Conservation (phyloP, 2,113 vertebrate species). For the Eurystomus gularis region DNA sequence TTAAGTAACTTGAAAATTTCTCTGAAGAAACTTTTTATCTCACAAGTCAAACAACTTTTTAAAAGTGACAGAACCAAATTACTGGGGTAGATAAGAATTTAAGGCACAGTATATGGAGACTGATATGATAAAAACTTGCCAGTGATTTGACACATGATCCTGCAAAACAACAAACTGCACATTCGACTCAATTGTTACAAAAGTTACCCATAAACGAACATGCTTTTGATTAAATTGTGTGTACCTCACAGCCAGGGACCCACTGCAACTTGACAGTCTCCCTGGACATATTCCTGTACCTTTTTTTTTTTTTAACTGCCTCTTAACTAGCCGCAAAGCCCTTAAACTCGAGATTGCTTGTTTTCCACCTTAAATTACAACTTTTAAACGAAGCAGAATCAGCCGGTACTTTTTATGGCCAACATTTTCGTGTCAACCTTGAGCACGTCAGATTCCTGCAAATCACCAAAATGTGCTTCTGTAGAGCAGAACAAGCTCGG, state of each 20-base stretch:
- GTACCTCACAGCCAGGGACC: no score
- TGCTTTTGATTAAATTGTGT: neutral
- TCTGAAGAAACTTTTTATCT: neutral
- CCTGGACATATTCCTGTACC: no score
- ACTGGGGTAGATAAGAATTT: neutral
- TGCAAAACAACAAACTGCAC: neutral
- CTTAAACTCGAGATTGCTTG: neutral
- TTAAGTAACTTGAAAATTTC: neutral
- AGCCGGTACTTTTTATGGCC: accelerated
- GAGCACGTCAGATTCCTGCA: neutral
- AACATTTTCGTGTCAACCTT: neutral
- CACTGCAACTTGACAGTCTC: neutral
- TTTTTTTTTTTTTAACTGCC: accelerated
- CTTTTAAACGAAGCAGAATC: neutral
- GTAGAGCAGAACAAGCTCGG: neutral
- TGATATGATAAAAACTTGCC: neutral
- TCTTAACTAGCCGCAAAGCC: neutral
- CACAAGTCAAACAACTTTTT: neutral
- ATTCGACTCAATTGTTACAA: accelerated
- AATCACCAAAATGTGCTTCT: neutral
- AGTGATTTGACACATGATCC: neutral
- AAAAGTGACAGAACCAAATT: neutral
- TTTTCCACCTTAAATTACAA: neutral
- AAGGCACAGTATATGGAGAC: neutral
- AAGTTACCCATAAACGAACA: neutral